Conservation (phyloP, 2,113 vertebrate genomes). For the Heteronetta atricapilla region DNA sequence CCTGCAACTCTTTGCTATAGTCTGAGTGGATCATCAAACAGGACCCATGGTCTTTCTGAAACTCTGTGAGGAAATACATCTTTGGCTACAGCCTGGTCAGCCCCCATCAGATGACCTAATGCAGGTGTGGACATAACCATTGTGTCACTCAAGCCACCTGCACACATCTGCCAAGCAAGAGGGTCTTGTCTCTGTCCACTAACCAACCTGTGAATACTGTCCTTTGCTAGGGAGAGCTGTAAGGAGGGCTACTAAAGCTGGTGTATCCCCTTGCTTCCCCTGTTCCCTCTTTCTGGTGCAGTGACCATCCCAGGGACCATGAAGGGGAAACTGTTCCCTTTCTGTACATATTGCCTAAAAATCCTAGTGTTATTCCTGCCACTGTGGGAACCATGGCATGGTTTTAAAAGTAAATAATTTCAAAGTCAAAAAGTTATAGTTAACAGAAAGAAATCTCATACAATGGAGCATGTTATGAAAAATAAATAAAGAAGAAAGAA, state of each 20-base stretch:
- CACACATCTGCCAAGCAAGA: not conserved
- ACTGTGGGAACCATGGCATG: not conserved
- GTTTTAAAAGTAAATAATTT: not conserved
- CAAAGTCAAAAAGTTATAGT: not conserved
- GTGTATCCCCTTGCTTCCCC: not conserved
- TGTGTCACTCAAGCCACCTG: no score
- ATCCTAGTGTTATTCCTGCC: not conserved
- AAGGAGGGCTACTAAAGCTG: not conserved
- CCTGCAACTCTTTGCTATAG: not conserved
- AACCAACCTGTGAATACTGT: not conserved
- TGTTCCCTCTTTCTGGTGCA: not conserved
- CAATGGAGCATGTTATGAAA: not conserved
- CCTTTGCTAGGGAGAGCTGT: not conserved
- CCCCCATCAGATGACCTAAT: no score
- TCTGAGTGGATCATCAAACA: not conserved
- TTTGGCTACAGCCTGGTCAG: not conserved
- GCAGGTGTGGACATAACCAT: not conserved
- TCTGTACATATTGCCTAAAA: not conserved
- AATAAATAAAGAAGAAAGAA: not conserved
- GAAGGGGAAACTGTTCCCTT: not conserved
- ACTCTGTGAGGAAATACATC: not conserved
- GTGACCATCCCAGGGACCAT: fast-evolving
- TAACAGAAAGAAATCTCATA: not conserved
- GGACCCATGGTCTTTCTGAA: not conserved
- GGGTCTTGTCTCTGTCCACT: not conserved